Conservation (phyloP, 2,113 vertebrate species). For the Montifringilla adamsi region DNA sequence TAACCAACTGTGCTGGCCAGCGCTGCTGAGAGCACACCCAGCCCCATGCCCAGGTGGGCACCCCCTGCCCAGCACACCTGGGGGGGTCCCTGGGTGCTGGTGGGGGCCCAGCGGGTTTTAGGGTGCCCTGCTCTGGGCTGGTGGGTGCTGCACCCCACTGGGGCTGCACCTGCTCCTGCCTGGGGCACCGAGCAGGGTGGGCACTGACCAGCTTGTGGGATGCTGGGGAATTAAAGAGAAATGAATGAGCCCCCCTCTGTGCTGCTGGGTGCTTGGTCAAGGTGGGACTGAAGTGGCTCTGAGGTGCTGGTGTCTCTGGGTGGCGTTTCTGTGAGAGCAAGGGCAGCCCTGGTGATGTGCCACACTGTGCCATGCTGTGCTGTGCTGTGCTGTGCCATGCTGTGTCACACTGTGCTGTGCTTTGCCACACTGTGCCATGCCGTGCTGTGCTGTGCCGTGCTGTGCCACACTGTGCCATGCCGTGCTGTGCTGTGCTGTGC, state of each 20-base stretch:
- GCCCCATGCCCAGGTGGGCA: not conserved
- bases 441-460: not conserved
- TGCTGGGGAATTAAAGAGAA: no score
- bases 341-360: not conserved
- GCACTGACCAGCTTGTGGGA: accelerated
- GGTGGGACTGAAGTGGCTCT: accelerated
- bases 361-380: not conserved
- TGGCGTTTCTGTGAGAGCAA: not conserved
- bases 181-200: not conserved
- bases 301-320: not conserved
- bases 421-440: not conserved
- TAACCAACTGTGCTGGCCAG: not conserved
- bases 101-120: accelerated
- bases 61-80: not conserved
- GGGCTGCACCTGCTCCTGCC: conserved; percentile 1
- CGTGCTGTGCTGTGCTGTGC: not conserved
- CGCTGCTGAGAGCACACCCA: accelerated
- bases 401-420: accelerated
- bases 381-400: accelerated
- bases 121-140: not conserved
- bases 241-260: not conserved
- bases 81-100: not conserved
- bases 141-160: accelerated
- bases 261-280: not conserved
- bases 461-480: no score